A percentile compares a stretch with the other conserved stretches of the same genome.
Conservation (phyloP, 2,888 invertebrate genomes). For the Agrenia bidenticulata region DNA sequence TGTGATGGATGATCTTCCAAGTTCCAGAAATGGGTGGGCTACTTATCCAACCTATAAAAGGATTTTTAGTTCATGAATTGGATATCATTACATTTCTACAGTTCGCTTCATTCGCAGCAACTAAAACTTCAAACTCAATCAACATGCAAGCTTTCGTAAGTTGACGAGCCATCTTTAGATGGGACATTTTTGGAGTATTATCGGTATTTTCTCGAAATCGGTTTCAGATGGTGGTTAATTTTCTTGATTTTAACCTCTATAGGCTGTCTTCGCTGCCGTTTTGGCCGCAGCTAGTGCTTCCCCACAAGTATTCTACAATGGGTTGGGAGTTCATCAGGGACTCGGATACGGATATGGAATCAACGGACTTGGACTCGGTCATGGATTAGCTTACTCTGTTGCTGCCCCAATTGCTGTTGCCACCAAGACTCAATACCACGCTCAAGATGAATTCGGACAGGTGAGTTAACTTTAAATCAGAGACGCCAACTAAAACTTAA, state of each 20-base stretch:
- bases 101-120: conserved; percentile 24
- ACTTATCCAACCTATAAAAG: conserved; percentile 38
- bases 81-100: conserved; percentile 29
- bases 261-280: conserved; percentile 64
- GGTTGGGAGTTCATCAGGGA: neutral
- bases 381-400: conserved; percentile 17
- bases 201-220: neutral
- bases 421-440: conserved; percentile 51
- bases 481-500: conserved; percentile 50
- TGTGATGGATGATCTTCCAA: neutral
- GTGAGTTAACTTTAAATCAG: conserved; percentile 57
- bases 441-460: conserved; percentile 56
- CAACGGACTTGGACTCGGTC: conserved; percentile 22
- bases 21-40: conserved; percentile 32
- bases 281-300: conserved; percentile 55
- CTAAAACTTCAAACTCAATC: conserved; percentile 27
- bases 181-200: conserved; percentile 3
- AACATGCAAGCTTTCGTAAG: conserved; percentile 47
- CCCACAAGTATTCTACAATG: conserved; percentile 47
- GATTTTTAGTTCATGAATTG: conserved; percentile 23
- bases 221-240: neutral
- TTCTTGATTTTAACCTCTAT: conserved; percentile 55
- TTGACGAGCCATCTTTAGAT: neutral
- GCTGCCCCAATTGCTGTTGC: conserved; percentile 28
- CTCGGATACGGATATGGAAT: conserved; percentile 8